These are phyloP conservation scores for Hydrolagus affinis DNA, from an alignment of 2,113 vertebrate species.

Conservation along the genomic window DNA sequence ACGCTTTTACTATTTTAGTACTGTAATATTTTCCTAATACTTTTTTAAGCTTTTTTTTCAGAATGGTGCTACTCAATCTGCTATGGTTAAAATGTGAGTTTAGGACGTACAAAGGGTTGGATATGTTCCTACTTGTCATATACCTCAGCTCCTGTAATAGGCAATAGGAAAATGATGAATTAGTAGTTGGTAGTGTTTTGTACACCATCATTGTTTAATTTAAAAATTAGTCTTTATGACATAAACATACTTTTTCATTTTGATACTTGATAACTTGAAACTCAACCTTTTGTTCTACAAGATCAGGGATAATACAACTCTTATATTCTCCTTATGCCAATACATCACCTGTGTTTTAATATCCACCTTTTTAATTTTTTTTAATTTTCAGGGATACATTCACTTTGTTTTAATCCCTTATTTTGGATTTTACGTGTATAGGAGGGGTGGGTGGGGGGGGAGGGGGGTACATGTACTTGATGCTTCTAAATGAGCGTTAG, in stretches of 20 bases:
- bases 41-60: conserved; percentile 79
- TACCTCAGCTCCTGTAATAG: conserved; percentile 96
- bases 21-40: conserved; percentile 67
- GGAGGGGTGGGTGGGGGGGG: no score
- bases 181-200: conserved; percentile 57
- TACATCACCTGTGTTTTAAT: conserved; percentile 62
- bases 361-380: conserved; percentile 50
- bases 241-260: conserved; percentile 58
- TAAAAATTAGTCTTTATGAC: conserved; percentile 54
- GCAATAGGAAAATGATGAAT: conserved; percentile 76
- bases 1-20: conserved; percentile 84
- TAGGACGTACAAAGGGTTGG: conserved; percentile 67
- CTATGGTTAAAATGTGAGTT: conserved; percentile 82
- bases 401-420: conserved; percentile 63
- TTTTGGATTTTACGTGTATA: conserved; percentile 57
- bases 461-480: conserved; percentile 22
- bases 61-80: conserved; percentile 89
- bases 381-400: conserved; percentile 57
- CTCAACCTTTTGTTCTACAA: conserved; percentile 68
- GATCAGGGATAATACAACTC: conserved; percentile 93
- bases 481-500: conserved; percentile 26
- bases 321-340: conserved; percentile 66
- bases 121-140: conserved; percentile 84
- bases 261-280: conserved; percentile 80
- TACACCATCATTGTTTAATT: conserved; percentile 56